Conservation (phyloP, 2,113 vertebrate species). For the Cisticola juncidis region DNA sequence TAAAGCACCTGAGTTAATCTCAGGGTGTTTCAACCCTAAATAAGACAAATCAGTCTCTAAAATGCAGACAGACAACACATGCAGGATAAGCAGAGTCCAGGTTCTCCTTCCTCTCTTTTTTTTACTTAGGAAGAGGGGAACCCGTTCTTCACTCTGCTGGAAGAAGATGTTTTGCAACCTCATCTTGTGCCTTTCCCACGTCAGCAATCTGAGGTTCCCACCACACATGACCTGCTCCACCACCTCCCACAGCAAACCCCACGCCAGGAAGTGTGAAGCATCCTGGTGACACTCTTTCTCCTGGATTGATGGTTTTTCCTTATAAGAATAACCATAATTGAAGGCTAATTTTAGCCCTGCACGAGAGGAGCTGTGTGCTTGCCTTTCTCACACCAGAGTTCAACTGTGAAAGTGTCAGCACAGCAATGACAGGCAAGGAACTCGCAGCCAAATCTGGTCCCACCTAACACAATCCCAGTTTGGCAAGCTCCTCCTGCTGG, state of each 20-base stretch:
- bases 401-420: not conserved
- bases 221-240: not conserved
- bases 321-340: rapidly evolving
- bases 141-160: rapidly evolving
- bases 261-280: not conserved
- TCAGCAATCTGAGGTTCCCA: not conserved
- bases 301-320: not conserved
- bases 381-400: not conserved
- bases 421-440: not conserved
- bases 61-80: rapidly evolving
- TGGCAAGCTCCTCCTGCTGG: not conserved
- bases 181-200: not conserved
- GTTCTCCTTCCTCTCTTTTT: not conserved
- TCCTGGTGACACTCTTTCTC: not conserved
- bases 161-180: slow-evolving; percentile 40
- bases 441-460: rapidly evolving
- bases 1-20: not conserved
- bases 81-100: not conserved
- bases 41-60: not conserved
- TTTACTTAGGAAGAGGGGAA: not conserved
- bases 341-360: not conserved
- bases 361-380: rapidly evolving
- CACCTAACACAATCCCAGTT: rapidly evolving
- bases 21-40: not conserved
- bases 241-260: not conserved